Percentiles rank a stretch among this genome's conserved stretches.
Conservation (phyloP, 2,113 vertebrate genomes). For the Sialia sialis region DNA sequence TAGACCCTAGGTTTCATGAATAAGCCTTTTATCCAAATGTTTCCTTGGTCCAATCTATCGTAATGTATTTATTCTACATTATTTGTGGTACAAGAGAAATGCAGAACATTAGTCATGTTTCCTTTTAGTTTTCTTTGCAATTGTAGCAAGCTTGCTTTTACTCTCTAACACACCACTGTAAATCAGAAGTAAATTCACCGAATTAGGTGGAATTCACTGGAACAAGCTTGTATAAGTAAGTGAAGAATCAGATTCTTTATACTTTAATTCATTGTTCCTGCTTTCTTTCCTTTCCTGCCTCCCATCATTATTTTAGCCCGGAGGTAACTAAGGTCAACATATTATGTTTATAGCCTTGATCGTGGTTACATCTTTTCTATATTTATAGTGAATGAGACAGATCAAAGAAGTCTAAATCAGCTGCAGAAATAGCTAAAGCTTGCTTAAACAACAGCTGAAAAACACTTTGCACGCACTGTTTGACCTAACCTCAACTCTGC, state of each 20-base stretch:
- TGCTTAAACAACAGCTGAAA: slow-evolving; percentile 39
- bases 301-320: slow-evolving; percentile 13
- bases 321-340: slow-evolving; percentile 23
- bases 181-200: not conserved
- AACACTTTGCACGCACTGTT: slow-evolving; percentile 19
- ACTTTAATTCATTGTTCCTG: not conserved
- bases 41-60: not conserved
- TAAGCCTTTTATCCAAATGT: not conserved
- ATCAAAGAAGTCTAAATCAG: slow-evolving; percentile 48
- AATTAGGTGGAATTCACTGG: not conserved
- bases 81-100: not conserved
- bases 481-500: slow-evolving; percentile 49
- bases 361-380: not conserved
- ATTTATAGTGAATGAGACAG: slow-evolving; percentile 43
- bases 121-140: not conserved
- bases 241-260: not conserved
- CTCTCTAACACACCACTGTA: not conserved
- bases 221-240: not conserved
- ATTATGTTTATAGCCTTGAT: slow-evolving; percentile 27
- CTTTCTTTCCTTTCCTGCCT: not conserved
- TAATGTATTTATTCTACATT: not conserved
- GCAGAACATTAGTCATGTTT: not conserved
- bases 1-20: not conserved
- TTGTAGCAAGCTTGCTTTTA: not conserved
- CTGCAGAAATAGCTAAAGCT: slow-evolving; percentile 38